phyloP scores from a whole-genome alignment of 2,797 vertebrate species.

The Silurus lanzhouensis region DNA sequence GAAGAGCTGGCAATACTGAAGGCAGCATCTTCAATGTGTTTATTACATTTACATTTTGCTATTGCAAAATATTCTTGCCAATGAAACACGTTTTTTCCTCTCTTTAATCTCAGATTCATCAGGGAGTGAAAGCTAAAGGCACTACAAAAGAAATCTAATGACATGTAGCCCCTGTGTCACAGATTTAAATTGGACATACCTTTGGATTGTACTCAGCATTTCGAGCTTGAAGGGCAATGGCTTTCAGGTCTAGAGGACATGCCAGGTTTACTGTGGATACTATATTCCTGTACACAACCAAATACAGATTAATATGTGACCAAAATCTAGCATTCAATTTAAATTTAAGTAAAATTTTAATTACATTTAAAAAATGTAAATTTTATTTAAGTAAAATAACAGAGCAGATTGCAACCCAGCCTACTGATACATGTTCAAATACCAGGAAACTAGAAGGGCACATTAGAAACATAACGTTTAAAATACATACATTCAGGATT shows the following conservation, averaged over 20 bases:
- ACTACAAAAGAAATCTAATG: not conserved
- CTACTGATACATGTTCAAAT: not conserved
- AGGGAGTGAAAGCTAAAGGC: not conserved
- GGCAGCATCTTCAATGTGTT: not conserved
- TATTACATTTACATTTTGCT: not conserved
- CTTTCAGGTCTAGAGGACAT: constrained; percentile 92
- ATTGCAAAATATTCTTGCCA: not conserved
- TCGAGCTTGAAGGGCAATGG: constrained; percentile 91
- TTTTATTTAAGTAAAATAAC: no score
- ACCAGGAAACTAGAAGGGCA: not conserved
- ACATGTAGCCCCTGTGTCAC: not conserved
- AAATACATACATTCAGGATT: no score
- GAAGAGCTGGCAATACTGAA: constrained; percentile 1
- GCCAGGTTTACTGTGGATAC: constrained; percentile 94
- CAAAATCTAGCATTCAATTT: not conserved
- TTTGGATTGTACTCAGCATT: constrained; percentile 98
- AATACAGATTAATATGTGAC: constrained; percentile 29
- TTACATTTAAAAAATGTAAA: no score
- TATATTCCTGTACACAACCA: constrained; percentile 82
- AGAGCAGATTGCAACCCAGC: not conserved
- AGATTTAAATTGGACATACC: constrained; percentile 68
- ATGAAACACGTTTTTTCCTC: not conserved
- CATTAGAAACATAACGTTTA: no score
- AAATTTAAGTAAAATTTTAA: no score
- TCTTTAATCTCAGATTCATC: not conserved